These are phyloP conservation scores for Halocynthia aurantium DNA, from an alignment of 23 tunicate species.

Conservation along the genomic window DNA sequence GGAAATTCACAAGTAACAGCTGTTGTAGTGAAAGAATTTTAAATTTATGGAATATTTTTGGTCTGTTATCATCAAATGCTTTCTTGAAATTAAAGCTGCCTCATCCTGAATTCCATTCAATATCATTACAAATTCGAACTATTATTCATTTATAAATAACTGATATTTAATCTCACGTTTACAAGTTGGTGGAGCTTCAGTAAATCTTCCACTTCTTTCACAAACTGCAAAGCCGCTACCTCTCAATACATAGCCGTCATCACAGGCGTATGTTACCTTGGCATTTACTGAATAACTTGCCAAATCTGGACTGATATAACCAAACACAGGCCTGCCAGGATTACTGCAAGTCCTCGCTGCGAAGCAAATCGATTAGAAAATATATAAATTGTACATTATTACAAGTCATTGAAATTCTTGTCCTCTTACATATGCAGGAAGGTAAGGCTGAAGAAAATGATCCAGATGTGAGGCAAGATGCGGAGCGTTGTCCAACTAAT, in stretches of 20 bases:
- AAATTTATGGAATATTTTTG: too few relatives aligned
- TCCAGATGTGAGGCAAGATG: conserved; percentile 12
- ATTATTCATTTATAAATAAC: background rate
- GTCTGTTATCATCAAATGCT: too few relatives aligned
- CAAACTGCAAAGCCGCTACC: conserved; percentile 2
- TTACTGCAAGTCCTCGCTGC: conserved; percentile 20
- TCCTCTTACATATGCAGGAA: background rate
- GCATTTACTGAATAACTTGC: background rate
- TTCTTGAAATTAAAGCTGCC: too few relatives aligned
- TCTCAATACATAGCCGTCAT: conserved; percentile 26
- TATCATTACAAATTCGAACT: background rate
- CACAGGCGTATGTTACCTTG: conserved; percentile 3
- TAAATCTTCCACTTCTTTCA: conserved; percentile 13
- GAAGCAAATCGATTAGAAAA: background rate
- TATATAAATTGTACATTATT: background rate
- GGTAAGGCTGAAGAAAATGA: conserved; percentile 8
- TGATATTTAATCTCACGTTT: conserved; percentile 6
- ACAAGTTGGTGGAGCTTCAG: conserved; percentile 27
- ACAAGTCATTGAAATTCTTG: background rate
- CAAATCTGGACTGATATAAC: conserved; percentile 19
- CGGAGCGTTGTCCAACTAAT: background rate
- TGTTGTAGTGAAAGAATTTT: background rate
- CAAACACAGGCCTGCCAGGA: conserved; percentile 20
- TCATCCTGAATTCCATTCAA: too few relatives aligned
- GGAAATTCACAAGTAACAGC: conserved; percentile 17